Conservation (phyloP, 92 coral and sea anemone genomes). For the Porites lobata region DNA sequence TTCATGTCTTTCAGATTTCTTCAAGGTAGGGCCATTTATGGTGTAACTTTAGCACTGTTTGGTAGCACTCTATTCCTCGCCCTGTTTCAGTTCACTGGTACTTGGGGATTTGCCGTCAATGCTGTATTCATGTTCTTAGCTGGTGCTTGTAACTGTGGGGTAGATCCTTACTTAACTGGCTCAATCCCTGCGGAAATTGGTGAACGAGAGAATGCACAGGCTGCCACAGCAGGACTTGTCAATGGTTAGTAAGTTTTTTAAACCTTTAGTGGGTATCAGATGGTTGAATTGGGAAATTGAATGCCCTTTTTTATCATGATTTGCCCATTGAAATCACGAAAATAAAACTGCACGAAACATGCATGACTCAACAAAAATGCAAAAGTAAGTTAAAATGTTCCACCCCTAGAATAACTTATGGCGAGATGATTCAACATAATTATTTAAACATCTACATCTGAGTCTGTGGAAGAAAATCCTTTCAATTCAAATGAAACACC, state of each 20-base stretch:
- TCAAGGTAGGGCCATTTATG: constrained; percentile 87
- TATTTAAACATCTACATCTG: too few species aligned
- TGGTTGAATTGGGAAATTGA: too few species aligned
- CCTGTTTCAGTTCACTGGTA: constrained; percentile 89
- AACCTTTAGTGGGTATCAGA: background rate
- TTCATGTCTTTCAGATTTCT: constrained; percentile 59
- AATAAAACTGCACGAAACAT: too few species aligned
- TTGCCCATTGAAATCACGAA: too few species aligned
- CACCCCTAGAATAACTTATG: too few species aligned
- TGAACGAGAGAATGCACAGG: constrained; percentile 95
- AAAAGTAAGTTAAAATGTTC: too few species aligned
- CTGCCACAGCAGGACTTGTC: constrained; percentile 97
- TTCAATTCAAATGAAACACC: too few species aligned
- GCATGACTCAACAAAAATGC: too few species aligned
- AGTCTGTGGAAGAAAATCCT: too few species aligned
- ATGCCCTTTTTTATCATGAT: too few species aligned
- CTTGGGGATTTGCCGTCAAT: constrained; percentile 84
- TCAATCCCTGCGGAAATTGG: constrained; percentile 96
- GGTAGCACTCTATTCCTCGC: constrained; percentile 89
- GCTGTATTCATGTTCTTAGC: constrained; percentile 92
- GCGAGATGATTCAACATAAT: too few species aligned
- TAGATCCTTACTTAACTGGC: constrained; percentile 95
- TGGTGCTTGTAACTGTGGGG: constrained; percentile 99
- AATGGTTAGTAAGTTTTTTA: constrained; percentile 76
- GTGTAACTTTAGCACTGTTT: constrained; percentile 80